These are phyloP conservation scores for Nyctereutes procyonoides DNA, from an alignment of 2,113 vertebrate species.

Conservation along the genomic window DNA sequence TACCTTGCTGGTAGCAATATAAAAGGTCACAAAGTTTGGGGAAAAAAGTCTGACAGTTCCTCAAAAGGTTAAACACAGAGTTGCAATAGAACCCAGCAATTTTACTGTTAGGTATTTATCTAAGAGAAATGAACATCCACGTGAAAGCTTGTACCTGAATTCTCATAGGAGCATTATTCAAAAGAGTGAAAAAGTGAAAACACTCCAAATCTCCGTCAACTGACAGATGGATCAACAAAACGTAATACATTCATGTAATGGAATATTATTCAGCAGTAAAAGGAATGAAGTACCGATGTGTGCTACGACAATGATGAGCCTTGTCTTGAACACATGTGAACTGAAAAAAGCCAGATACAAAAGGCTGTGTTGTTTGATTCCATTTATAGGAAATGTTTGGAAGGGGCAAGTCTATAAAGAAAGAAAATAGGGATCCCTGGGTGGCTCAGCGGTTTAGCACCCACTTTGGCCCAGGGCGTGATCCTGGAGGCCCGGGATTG, in stretches of 20 bases:
- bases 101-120: neutral
- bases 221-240: slow-evolving; percentile 5
- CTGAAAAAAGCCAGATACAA: neutral
- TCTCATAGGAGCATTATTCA: neutral
- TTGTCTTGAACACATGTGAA: neutral
- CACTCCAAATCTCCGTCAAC: neutral
- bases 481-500: no score
- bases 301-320: neutral
- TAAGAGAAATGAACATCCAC: neutral
- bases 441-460: no score
- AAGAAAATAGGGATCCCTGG: neutral
- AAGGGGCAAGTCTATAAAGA: neutral
- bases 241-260: neutral
- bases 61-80: neutral
- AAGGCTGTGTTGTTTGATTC: neutral
- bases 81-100: neutral
- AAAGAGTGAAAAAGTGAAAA: neutral
- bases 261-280: neutral
- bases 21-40: neutral
- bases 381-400: neutral
- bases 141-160: neutral
- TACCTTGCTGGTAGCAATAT: neutral
- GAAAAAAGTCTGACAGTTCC: neutral
- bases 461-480: no score
- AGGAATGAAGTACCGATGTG: neutral